Evolutionary conservation across 2,113 vertebrate genomes (phyloP).

Genomic region (Sporophila hypoxantha): DNA sequence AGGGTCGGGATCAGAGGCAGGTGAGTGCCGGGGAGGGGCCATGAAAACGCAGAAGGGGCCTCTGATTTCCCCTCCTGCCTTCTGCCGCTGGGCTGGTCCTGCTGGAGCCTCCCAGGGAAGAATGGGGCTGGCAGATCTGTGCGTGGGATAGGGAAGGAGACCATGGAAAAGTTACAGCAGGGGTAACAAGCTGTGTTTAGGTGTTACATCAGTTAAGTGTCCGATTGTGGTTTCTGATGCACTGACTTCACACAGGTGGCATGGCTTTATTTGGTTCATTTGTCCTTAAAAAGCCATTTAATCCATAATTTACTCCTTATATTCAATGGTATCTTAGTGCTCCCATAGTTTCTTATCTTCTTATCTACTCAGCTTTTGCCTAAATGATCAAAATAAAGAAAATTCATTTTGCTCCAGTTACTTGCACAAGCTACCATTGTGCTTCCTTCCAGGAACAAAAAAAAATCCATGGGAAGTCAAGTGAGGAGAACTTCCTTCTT

Average conservation of each 20-base stretch:
- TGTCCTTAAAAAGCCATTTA: not conserved
- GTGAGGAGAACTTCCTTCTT: not conserved
- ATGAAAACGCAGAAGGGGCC: rapidly evolving
- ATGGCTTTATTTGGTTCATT: not conserved
- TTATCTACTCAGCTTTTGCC: not conserved
- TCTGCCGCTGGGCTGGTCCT: rapidly evolving
- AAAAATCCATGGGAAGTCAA: not conserved
- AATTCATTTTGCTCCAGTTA: rapidly evolving
- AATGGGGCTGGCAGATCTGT: rapidly evolving
- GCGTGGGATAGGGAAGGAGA: not conserved
- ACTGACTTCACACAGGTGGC: rapidly evolving
- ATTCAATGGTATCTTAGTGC: not conserved
- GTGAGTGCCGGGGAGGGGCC: not conserved
- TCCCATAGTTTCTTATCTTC: not conserved
- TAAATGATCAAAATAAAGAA: not conserved
- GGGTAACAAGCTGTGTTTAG: not conserved
- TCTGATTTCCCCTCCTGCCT: not conserved
- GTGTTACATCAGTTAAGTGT: rapidly evolving
- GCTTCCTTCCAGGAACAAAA: not conserved
- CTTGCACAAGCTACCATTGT: not conserved
- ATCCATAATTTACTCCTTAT: not conserved
- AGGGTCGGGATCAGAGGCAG: not conserved
- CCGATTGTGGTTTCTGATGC: not conserved
- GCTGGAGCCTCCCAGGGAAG: not conserved
- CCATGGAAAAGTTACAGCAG: rapidly evolving